Percentiles rank a stretch among this genome's conserved stretches.
These are phyloP conservation scores for Pycnonotus jocosus DNA, from an alignment of 2,113 vertebrate genomes.

Conservation along the genomic window DNA sequence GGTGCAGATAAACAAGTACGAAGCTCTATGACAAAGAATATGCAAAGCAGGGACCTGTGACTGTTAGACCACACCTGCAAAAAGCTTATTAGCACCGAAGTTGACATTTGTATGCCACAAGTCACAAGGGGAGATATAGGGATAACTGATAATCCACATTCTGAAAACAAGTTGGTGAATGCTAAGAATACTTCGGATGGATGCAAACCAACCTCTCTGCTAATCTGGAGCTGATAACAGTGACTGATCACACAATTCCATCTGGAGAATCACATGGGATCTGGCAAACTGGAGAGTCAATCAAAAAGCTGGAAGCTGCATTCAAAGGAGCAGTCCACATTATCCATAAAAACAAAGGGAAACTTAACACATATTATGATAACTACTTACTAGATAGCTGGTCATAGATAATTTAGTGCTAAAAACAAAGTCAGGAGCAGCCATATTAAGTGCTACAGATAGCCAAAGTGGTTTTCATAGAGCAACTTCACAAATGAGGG, in stretches of 20 bases:
- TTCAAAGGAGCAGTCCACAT: neutral
- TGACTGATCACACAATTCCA: neutral
- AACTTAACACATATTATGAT: neutral
- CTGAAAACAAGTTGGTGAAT: neutral
- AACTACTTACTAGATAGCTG: neutral
- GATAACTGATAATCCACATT: neutral
- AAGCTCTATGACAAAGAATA: neutral
- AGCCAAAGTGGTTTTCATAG: neutral
- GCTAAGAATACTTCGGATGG: neutral
- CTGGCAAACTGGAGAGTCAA: neutral
- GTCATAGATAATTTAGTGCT: neutral
- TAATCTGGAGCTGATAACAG: neutral
- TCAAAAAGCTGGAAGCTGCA: neutral
- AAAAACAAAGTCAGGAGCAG: neutral
- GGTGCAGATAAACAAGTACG: neutral
- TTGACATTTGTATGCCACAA: neutral
- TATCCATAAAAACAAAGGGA: neutral
- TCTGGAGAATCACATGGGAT: neutral
- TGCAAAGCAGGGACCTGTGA: neutral
- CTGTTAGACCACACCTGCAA: neutral
- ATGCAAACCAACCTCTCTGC: neutral
- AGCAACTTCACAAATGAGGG: neutral
- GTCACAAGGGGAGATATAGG: neutral
- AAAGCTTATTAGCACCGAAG: neutral
- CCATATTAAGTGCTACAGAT: neutral